A percentile compares a stretch with the other conserved stretches of the same genome.
These are phyloP conservation scores for Brachionus sp. DNA, from an alignment of 1,140 invertebrate genomes.

Conservation along the genomic window DNA sequence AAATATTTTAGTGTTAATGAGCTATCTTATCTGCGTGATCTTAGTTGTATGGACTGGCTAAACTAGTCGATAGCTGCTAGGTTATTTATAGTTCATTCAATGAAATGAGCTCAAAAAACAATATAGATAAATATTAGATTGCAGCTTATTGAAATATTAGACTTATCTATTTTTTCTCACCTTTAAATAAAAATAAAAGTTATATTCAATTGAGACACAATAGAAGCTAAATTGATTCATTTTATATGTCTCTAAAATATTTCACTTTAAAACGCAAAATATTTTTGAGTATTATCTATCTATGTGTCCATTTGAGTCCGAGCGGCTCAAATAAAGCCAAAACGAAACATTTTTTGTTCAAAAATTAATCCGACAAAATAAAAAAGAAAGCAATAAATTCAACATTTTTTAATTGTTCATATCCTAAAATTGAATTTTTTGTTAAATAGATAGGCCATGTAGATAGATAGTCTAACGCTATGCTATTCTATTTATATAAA, in stretches of 20 bases:
- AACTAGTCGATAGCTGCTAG: not conserved
- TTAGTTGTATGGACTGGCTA: not conserved
- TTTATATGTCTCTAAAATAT: not conserved
- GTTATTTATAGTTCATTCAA: not conserved
- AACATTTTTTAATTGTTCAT: not conserved
- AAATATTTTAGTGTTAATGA: not conserved
- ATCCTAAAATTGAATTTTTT: not conserved
- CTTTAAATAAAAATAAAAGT: conserved; percentile 4
- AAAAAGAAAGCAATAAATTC: not conserved
- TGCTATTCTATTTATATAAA: not conserved
- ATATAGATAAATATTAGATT: not conserved
- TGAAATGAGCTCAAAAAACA: not conserved
- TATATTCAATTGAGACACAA: not conserved
- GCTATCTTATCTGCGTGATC: not conserved
- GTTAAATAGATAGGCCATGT: not conserved
- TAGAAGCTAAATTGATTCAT: not conserved
- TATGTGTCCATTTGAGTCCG: not conserved
- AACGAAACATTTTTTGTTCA: not conserved
- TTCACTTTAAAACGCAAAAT: conserved; percentile 23
- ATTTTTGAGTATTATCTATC: conserved; percentile 1
- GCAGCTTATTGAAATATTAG: not conserved
- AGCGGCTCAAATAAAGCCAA: not conserved
- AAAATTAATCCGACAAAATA: not conserved
- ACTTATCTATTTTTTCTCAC: not conserved
- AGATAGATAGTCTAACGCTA: not conserved